Percentiles rank a stretch among this genome's conserved stretches.
Conservation (phyloP, 2,797 vertebrate genomes). For the Distichodus sexfasciatus region DNA sequence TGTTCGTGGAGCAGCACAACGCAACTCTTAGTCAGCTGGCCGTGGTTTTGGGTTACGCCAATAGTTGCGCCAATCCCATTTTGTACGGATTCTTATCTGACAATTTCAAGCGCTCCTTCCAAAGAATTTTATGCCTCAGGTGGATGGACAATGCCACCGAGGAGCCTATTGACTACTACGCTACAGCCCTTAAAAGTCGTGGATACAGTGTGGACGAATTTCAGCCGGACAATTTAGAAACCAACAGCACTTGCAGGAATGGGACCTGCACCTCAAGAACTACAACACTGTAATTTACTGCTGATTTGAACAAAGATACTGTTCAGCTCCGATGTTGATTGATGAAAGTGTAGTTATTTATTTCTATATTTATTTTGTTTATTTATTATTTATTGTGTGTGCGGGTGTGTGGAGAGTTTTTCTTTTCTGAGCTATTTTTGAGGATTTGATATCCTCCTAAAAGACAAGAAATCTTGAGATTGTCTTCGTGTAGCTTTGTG, state of each 20-base stretch:
- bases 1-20: slow-evolving; percentile 83
- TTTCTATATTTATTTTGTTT: slow-evolving; percentile 4
- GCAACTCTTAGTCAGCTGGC: slow-evolving; percentile 88
- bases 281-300: slow-evolving; percentile 73
- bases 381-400: not conserved
- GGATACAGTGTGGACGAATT: slow-evolving; percentile 86
- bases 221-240: slow-evolving; percentile 77
- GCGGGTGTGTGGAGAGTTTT: no score
- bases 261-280: slow-evolving; percentile 86
- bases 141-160: slow-evolving; percentile 88
- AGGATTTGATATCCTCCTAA: no score
- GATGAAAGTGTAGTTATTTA: not conserved
- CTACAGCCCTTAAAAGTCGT: slow-evolving; percentile 87
- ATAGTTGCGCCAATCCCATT: slow-evolving; percentile 89
- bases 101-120: slow-evolving; percentile 89
- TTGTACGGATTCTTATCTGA: slow-evolving; percentile 89
- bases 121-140: slow-evolving; percentile 85
- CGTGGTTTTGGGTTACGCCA: slow-evolving; percentile 86
- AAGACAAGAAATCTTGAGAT: no score
- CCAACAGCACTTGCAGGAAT: slow-evolving; percentile 79
- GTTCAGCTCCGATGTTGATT: not conserved
- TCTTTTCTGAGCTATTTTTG: no score
- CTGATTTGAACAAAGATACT: not conserved
- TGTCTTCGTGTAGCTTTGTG: no score
- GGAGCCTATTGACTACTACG: slow-evolving; percentile 89